Percentiles rank a stretch among this genome's conserved stretches.
Evolutionary conservation across 2,797 vertebrate species (phyloP).

Genomic region (Lophotriccus pileatus): DNA sequence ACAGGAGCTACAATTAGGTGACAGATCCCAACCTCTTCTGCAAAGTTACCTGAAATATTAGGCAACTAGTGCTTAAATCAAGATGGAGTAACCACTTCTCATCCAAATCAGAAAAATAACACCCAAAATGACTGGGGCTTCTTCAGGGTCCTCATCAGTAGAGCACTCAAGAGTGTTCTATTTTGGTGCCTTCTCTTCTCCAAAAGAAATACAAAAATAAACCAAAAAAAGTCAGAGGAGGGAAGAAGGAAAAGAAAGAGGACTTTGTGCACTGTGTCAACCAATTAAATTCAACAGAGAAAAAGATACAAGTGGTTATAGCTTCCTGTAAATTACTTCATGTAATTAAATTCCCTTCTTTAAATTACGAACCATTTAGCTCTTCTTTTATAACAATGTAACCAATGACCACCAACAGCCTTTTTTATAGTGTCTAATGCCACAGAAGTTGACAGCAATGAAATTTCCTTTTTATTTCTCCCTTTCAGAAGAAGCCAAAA

Average conservation of each 20-base stretch:
- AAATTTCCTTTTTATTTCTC: slow-evolving; percentile 43
- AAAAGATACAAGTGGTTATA: slow-evolving; percentile 40
- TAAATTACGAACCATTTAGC: slow-evolving; percentile 66
- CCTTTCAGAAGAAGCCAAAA: slow-evolving; percentile 20
- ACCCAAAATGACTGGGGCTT: not conserved
- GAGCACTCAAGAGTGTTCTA: not conserved
- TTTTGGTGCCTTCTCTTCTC: not conserved
- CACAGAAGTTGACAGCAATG: slow-evolving; percentile 17
- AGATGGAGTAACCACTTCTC: not conserved
- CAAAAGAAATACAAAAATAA: not conserved
- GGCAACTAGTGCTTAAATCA: not conserved
- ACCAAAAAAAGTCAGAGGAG: not conserved
- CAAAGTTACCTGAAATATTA: not conserved
- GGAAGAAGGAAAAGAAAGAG: not conserved
- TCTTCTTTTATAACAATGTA: slow-evolving; percentile 56
- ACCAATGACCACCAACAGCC: slow-evolving; percentile 59
- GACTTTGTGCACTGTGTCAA: not conserved
- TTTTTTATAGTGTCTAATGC: slow-evolving; percentile 27
- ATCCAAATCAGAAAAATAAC: not conserved
- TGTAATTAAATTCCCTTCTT: slow-evolving; percentile 66
- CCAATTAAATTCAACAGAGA: slow-evolving; percentile 14
- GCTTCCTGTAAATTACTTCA: slow-evolving; percentile 59
- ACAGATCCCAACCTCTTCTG: not conserved
- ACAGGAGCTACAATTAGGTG: not conserved
- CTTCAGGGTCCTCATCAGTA: not conserved